Evolutionary conservation across 2,888 invertebrate genomes (phyloP).

Genomic region (Actias luna): DNA sequence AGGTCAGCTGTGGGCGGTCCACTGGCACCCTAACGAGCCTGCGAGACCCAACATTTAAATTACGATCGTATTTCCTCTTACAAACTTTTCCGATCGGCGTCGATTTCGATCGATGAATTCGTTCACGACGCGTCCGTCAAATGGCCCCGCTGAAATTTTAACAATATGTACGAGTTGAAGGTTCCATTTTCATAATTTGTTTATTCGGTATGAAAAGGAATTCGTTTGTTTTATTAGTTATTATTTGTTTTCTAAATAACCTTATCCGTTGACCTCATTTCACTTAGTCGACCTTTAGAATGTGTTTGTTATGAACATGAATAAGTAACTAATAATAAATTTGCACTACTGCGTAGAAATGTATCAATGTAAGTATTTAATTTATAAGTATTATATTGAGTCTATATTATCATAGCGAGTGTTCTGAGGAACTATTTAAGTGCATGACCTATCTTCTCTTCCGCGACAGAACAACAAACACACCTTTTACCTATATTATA

Average conservation of each 20-base stretch:
- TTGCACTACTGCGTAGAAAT: no score
- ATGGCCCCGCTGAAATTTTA: not conserved
- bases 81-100: not conserved
- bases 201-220: not conserved
- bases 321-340: no score
- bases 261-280: no score
- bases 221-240: not conserved
- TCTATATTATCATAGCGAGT: no score
- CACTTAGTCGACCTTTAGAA: no score
- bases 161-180: not conserved
- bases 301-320: no score
- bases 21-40: not conserved
- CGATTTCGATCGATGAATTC: not conserved
- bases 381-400: no score
- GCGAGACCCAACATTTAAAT: not conserved
- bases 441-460: no score
- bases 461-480: no score
- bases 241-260: not conserved
- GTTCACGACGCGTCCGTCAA: not conserved
- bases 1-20: not conserved
- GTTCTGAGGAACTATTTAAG: no score
- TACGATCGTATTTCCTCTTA: not conserved
- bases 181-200: not conserved
- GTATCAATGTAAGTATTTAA: no score
- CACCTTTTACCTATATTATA: no score